Base-by-base conservation (phyloP, 2,113 vertebrate genomes). In the Oncorhynchus keta region DNA sequence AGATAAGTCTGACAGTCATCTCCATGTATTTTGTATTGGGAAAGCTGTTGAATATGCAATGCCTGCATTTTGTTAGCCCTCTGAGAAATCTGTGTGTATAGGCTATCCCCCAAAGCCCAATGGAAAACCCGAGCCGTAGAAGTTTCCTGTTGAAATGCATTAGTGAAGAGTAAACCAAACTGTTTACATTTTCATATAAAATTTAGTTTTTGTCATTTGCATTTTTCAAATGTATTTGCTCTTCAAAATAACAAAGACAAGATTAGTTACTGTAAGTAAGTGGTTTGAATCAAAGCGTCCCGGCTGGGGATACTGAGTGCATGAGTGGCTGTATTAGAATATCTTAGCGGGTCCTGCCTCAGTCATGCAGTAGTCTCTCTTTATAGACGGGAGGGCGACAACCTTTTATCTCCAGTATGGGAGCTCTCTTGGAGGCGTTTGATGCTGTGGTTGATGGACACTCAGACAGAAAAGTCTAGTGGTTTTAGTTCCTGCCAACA, bases 401-500 rank as follows among this genome's bases (percentile, higher is more conserved):
- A 24, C n/a, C 59, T 62, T 62, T 62, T 62, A 62, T 24, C 59
- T 62, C 59, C n/a, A 3, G 59, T 9, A 22, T 7, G 59, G 18
- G n/a, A 20, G 7, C n/a, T 22, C 59, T 24, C 20, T 16, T 16
- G 16, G n/a, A 24, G 59, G 59, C 4, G 7, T 62, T 62, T 62
- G 12, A 22, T 62, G 7, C 67, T 67, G 4, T 30, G 26, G 14
- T 28, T 28, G 65, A 67, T 67, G 26, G 65, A 67, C 26, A 68
- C 67, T 68, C 67, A 68, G 14, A 45, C 67, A 39, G 59, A 22
- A n/a, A 39, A 68, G 32, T 35, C 18, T 14, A n/a, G 67, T 18
- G 30, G 30, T 68, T 35, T 68, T 68, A 68, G 30, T 68, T 20
- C 20, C 67, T 39, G 65, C 12, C 65, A 67, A 26, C 65, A 67